Evolutionary conservation across 2,797 vertebrate genomes (phyloP), one percentile per base, ranked within the genome.

Genomic region (Enteromius paludinosus): DNA sequence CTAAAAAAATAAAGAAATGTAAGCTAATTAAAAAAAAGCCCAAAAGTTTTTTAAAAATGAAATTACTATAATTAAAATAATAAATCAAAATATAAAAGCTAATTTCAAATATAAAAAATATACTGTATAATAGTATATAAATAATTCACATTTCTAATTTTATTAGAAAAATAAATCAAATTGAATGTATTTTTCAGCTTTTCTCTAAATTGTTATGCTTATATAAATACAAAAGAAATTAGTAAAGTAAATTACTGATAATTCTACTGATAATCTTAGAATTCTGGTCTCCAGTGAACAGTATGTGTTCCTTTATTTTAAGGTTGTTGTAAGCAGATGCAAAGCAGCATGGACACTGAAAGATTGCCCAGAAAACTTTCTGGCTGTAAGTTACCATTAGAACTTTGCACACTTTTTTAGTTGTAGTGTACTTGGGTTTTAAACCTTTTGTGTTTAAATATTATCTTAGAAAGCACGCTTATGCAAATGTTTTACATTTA

Each of bases 261-360:
- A 35, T 15, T 35, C 10, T 14, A 20, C 12, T 38, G 20, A 33
- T 56, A n/a, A 56, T 56, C 11, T 38, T 20, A 35, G 71, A 73
- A 33, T 9, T 25, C 33, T 56, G 3, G 33, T 38, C n/a, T 74
- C 30, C 62, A 65, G 4, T 43, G 5, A 15, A 41, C 38, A 41
- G 38, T 41, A 12, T 35, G 28, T 64, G 54, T 28, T 61, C 83
- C 59, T 33, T 87, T 43, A 41, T 87, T 61, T 85, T 14, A 85
- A 94, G 93, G 85, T 83, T 94, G 93, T 70, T 94, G 92, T 85
- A 83, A 87, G 76, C 82, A 90, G 66, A 68, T 28, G 80, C 82
- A 91, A 23, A 79, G 84, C 68, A 33, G 77, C 41, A 74, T 87
- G 6, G 86, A 83, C 77, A 85, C 79, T 28, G 89, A 91, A 45